These are phyloP conservation scores for Aphelinus atriplicis DNA, from an alignment of 1,140 invertebrate genomes.

Conservation along the genomic window DNA sequence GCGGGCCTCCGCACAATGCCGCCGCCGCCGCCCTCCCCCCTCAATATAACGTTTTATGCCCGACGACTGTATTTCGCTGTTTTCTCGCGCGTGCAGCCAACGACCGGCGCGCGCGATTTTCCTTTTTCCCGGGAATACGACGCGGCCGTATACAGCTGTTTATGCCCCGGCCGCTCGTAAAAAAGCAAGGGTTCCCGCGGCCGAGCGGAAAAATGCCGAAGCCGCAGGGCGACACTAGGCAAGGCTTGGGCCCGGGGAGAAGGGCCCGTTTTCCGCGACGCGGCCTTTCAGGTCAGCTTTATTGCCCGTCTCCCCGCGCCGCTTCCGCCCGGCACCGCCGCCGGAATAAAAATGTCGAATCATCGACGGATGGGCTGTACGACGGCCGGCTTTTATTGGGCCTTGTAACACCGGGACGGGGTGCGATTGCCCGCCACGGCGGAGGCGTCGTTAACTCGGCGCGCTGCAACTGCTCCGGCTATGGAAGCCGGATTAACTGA, in stretches of 20 bases:
- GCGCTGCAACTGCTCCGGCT: no score
- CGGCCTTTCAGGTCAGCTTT: no score
- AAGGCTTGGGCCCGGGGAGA: conserved; percentile 23
- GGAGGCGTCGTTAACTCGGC: no score
- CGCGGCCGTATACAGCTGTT: neutral
- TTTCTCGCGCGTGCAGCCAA: neutral
- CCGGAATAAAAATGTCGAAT: no score
- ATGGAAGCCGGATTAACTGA: no score
- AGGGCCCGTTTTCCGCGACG: neutral
- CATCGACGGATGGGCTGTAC: no score
- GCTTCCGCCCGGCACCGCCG: no score
- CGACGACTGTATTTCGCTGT: neutral
- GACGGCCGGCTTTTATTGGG: conserved; percentile 9
- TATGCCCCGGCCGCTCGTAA: neutral
- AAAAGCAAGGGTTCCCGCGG: conserved; percentile 23
- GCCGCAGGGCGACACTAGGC: conserved; percentile 26
- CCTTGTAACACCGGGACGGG: no score
- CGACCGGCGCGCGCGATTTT: no score
- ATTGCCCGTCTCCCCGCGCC: no score
- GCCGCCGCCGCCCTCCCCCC: neutral
- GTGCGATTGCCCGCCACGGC: no score
- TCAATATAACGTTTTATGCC: neutral
- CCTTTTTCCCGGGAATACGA: neutral
- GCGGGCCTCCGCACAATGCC: no score
- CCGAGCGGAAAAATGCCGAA: conserved; percentile 32